Conservation (phyloP, 1,140 invertebrate genomes). For the Copidosoma floridanum region DNA sequence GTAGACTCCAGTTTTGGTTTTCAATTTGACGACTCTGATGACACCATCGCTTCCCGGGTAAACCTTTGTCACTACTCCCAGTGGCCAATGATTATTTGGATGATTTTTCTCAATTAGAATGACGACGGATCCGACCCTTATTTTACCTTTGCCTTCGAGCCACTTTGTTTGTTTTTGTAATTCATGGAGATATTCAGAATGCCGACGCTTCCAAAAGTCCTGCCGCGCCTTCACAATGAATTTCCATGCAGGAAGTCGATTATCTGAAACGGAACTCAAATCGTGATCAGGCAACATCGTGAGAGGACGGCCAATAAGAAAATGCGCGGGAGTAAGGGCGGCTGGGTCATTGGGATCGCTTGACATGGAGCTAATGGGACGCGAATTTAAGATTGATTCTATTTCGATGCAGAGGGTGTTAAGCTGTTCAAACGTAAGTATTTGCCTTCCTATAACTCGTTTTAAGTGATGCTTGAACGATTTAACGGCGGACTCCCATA, state of each 20-base stretch:
- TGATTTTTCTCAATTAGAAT: background rate
- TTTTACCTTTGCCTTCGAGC: too few species aligned
- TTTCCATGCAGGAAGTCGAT: too few species aligned
- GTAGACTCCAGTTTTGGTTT: conserved; percentile 31
- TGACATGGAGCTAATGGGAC: too few species aligned
- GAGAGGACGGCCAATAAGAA: too few species aligned
- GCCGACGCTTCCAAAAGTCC: too few species aligned
- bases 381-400: too few species aligned
- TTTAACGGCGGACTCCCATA: too few species aligned
- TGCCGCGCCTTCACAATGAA: too few species aligned
- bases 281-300: too few species aligned
- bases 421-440: conserved; percentile 3
- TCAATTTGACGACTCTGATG: conserved; percentile 24
- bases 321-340: too few species aligned
- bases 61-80: background rate
- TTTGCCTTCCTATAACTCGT: background rate
- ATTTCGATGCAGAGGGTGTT: too few species aligned
- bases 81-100: conserved; percentile 3
- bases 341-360: too few species aligned
- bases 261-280: background rate
- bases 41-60: conserved; percentile 5
- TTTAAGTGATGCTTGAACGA: conserved; percentile 10
- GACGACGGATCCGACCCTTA: background rate
- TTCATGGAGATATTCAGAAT: conserved; percentile 4
- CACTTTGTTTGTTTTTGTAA: conserved; percentile 2